Evolutionary conservation across 2,888 invertebrate genomes (phyloP).

Genomic region (Coelopa pilipes): DNA sequence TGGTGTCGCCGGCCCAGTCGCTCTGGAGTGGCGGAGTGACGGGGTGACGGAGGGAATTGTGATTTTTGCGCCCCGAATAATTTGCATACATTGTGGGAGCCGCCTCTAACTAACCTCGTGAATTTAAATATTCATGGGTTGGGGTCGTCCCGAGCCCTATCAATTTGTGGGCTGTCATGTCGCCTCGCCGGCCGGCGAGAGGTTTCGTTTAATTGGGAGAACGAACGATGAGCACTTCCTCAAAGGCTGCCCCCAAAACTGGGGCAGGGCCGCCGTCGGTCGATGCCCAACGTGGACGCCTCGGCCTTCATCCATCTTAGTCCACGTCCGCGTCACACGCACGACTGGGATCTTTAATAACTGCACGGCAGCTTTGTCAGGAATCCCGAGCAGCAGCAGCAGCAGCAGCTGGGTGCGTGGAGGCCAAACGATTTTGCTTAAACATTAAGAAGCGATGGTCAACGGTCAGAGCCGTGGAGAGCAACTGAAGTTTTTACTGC

Average conservation of each 20-base stretch:
- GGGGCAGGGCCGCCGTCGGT: no score
- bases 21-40: constrained; percentile 3
- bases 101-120: constrained; percentile 2
- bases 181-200: neutral
- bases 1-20: constrained; percentile 2
- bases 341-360: no score
- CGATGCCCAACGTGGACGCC: no score
- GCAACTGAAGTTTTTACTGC: neutral
- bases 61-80: constrained; percentile 3
- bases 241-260: no score
- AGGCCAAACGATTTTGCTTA: neutral
- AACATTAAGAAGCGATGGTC: constrained; percentile 11
- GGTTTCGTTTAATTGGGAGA: neutral
- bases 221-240: neutral
- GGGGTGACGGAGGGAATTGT: constrained; percentile 21
- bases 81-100: constrained; percentile 24
- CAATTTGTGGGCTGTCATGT: constrained; percentile 11
- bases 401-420: no score
- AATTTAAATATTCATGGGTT: constrained; percentile 9
- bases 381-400: no score
- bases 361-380: no score
- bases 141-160: no score
- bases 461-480: constrained; percentile 3
- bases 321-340: no score
- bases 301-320: no score